Percentiles rank a stretch among this genome's conserved stretches.
Evolutionary conservation across 2,113 vertebrate species (phyloP).

Genomic region (Dicrurus megarhynchus): DNA sequence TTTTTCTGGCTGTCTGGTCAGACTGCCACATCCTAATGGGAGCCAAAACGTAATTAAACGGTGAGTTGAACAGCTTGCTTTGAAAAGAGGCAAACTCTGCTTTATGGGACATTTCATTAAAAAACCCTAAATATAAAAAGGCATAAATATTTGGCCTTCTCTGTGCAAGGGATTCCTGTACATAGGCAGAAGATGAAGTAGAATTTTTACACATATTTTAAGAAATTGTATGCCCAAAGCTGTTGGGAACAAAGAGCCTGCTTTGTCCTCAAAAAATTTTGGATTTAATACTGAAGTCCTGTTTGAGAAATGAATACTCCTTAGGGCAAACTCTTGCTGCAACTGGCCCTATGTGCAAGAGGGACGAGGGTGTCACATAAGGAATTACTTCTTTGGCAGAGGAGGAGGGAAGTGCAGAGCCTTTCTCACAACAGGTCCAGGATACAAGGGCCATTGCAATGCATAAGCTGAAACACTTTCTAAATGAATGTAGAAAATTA

Average conservation of each 20-base stretch:
- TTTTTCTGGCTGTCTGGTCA: conserved; percentile 13
- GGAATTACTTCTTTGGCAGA: not conserved
- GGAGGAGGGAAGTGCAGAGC: not conserved
- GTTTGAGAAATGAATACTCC: not conserved
- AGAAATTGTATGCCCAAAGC: not conserved
- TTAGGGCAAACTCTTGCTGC: not conserved
- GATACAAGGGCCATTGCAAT: not conserved
- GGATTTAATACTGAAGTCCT: not conserved
- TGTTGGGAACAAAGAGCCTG: not conserved
- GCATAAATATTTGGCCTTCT: not conserved
- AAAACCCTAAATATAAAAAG: not conserved
- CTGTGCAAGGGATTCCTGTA: not conserved
- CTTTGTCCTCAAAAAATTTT: not conserved
- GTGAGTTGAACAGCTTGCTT: conserved; percentile 17
- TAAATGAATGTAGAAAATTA: not conserved
- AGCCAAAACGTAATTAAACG: conserved; percentile 8
- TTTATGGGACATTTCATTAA: not conserved
- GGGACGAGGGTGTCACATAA: not conserved
- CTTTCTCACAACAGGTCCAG: not conserved
- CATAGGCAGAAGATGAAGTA: not conserved
- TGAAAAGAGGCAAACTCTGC: not conserved
- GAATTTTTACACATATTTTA: not conserved
- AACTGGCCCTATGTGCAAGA: not conserved
- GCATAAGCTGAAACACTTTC: not conserved
- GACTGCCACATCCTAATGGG: conserved; percentile 10